phyloP scores from a whole-genome alignment of 1,140 invertebrate genomes.

The Homalodisca vitripennis region DNA sequence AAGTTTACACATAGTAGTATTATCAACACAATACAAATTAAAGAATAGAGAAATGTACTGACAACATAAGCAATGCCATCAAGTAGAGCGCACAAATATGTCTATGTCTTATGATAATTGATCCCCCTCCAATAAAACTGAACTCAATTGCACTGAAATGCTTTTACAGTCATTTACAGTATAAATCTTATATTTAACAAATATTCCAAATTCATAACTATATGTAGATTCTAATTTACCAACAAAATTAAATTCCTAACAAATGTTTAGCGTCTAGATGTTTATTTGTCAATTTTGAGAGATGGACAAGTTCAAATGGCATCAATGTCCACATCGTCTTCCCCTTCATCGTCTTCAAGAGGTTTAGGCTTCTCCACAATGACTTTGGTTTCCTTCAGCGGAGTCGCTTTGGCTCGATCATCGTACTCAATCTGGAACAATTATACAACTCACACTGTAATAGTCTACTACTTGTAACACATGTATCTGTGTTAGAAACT shows the following conservation, averaged over 20 bases:
- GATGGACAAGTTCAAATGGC: slow-evolving; percentile 70
- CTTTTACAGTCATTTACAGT: background rate
- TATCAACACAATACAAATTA: background rate
- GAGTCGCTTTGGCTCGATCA: slow-evolving; percentile 74
- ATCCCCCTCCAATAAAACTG: background rate
- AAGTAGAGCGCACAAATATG: background rate
- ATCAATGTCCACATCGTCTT: slow-evolving; percentile 85
- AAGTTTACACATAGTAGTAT: slow-evolving; percentile 10
- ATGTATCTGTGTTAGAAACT: too few relatives aligned
- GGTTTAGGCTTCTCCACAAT: slow-evolving; percentile 43
- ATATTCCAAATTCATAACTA: slow-evolving; percentile 12
- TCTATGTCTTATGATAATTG: background rate
- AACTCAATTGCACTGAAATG: slow-evolving; percentile 4
- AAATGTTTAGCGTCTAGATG: slow-evolving; percentile 11
- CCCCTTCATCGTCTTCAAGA: slow-evolving; percentile 62
- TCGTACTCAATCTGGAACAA: slow-evolving; percentile 76
- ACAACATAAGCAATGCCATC: background rate
- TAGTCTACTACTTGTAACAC: too few relatives aligned
- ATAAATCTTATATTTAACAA: slow-evolving; percentile 21
- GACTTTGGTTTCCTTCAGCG: slow-evolving; percentile 59
- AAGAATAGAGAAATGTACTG: background rate
- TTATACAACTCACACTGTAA: too few relatives aligned
- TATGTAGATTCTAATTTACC: slow-evolving; percentile 10
- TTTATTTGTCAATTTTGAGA: slow-evolving; percentile 11
- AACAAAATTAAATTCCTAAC: slow-evolving; percentile 21